Percentiles rank a stretch among this genome's conserved stretches.
These are phyloP conservation scores for Pygathrix nemaeus DNA, from an alignment of 2,113 vertebrate genomes.

Conservation along the genomic window DNA sequence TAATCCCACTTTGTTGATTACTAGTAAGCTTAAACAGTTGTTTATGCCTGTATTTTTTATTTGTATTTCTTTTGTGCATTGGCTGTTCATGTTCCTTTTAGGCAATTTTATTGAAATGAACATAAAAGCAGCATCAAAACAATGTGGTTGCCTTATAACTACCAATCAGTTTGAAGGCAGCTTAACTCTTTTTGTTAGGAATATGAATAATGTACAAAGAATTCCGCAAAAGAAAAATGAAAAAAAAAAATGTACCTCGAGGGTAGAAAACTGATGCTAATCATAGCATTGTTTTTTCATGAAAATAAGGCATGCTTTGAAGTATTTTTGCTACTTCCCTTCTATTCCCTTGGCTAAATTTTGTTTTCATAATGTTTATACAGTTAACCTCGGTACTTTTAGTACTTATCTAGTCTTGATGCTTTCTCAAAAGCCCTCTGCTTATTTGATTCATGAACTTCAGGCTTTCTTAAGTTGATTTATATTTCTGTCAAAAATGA, in stretches of 20 bases:
- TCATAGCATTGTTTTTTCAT: conserved; percentile 79
- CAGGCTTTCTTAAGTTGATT: conserved; percentile 71
- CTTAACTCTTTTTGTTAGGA: conserved; percentile 70
- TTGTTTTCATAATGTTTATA: conserved; percentile 85
- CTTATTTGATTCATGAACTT: conserved; percentile 63
- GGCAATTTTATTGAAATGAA: conserved; percentile 63
- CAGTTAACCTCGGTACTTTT: conserved; percentile 79
- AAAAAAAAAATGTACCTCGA: conserved; percentile 78
- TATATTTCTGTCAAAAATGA: conserved; percentile 75
- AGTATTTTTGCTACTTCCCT: conserved; percentile 82
- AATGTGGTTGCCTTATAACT: conserved; percentile 62
- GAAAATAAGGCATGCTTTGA: conserved; percentile 81
- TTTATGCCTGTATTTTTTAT: background rate
- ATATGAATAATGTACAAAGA: conserved; percentile 83
- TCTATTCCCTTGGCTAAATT: conserved; percentile 81
- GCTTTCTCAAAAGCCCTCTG: background rate
- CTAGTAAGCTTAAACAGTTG: background rate
- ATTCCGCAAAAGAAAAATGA: conserved; percentile 69
- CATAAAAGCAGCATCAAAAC: conserved; percentile 67
- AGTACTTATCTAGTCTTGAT: conserved; percentile 69
- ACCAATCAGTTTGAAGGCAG: conserved; percentile 64
- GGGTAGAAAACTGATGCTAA: conserved; percentile 81
- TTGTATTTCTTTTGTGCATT: background rate
- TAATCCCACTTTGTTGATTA: background rate
- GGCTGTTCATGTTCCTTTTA: background rate